Conservation (phyloP, 2,888 invertebrate genomes). For the Synanthedon myopaeformis region DNA sequence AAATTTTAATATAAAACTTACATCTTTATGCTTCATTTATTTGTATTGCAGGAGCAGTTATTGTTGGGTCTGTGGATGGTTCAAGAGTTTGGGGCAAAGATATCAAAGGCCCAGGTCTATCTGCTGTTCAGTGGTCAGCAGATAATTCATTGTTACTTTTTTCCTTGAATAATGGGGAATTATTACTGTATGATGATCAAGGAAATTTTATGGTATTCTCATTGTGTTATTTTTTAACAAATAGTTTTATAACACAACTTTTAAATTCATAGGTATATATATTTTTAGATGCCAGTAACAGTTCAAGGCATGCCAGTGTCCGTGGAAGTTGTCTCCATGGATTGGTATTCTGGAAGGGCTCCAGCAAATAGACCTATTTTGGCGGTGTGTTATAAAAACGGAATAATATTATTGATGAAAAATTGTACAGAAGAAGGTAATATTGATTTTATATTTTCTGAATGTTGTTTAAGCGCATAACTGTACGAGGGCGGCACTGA, state of each 20-base stretch:
- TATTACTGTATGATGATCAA: constrained; percentile 94
- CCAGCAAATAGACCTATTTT: constrained; percentile 82
- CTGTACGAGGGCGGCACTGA: too few species aligned
- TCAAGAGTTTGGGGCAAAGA: constrained; percentile 99
- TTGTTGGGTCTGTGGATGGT: constrained; percentile 97
- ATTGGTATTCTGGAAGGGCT: constrained; percentile 88
- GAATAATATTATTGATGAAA: constrained; percentile 89
- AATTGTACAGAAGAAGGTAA: constrained; percentile 88
- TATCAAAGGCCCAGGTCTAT: constrained; percentile 84
- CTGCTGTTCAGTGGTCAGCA: constrained; percentile 96
- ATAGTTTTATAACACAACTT: neutral
- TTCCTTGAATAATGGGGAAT: constrained; percentile 89
- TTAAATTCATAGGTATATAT: neutral
- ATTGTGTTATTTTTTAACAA: neutral
- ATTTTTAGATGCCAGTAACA: constrained; percentile 78
- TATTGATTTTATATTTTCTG: neutral
- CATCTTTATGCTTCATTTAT: neutral
- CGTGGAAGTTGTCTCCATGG: constrained; percentile 78
- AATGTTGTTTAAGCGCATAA: neutral
- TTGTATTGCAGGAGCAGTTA: constrained; percentile 80
- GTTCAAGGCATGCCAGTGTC: constrained; percentile 73
- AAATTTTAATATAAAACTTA: too few species aligned
- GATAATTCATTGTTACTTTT: constrained; percentile 91
- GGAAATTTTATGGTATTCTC: constrained; percentile 78
- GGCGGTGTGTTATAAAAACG: constrained; percentile 89